These are phyloP conservation scores for Tipula lateralis DNA, from an alignment of 2,888 invertebrate genomes.

Conservation along the genomic window DNA sequence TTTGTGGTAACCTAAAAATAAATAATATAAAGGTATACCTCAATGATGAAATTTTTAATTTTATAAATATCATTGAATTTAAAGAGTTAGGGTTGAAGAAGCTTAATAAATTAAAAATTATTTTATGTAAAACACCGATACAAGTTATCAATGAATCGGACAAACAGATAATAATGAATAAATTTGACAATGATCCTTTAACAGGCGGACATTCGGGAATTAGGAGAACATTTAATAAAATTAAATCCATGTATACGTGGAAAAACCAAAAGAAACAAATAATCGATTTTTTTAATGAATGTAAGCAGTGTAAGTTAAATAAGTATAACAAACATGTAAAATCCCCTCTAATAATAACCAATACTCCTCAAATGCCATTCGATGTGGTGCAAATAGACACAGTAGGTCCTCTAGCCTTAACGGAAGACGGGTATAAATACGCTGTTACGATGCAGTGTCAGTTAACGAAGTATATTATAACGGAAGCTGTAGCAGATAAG, in stretches of 20 bases:
- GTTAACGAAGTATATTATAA: slow-evolving; percentile 35
- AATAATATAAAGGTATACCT: neutral
- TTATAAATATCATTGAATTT: neutral
- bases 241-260: too few relatives aligned
- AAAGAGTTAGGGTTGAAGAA: too few relatives aligned
- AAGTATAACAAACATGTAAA: neutral
- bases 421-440: neutral
- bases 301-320: neutral
- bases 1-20: neutral
- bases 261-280: neutral
- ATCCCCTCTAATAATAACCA: neutral
- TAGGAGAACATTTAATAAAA: too few relatives aligned
- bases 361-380: neutral
- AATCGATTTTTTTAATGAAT: neutral
- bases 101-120: too few relatives aligned
- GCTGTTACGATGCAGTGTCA: slow-evolving; percentile 35
- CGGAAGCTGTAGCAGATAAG: neutral
- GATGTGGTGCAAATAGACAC: neutral
- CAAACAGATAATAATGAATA: too few relatives aligned
- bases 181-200: too few relatives aligned
- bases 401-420: too few relatives aligned
- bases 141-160: too few relatives aligned
- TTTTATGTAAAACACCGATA: too few relatives aligned
- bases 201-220: too few relatives aligned
- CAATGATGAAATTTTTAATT: neutral